A percentile compares a stretch with the other conserved stretches of the same genome.
Evolutionary conservation across 2,888 invertebrate species (phyloP).

Genomic region (Chalcis sispes): DNA sequence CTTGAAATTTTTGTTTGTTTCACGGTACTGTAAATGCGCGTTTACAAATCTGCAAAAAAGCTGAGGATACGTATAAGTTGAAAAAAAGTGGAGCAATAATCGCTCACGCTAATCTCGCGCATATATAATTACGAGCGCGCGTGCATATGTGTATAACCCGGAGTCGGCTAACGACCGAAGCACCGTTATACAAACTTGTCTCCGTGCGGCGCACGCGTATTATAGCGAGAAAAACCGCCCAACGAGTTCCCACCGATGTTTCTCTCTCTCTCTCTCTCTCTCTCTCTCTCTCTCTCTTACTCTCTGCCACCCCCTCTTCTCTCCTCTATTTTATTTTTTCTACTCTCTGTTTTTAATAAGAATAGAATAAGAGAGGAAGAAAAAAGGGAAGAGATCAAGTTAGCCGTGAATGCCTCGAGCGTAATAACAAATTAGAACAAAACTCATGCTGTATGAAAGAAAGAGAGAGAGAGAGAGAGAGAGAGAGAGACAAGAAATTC

Average conservation of each 20-base stretch:
- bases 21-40: too few species aligned
- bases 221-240: slow-evolving; percentile 13
- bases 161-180: slow-evolving; percentile 13
- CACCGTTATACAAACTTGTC: slow-evolving; percentile 49
- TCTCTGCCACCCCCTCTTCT: not conserved
- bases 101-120: slow-evolving; percentile 42
- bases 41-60: not conserved
- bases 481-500: not conserved
- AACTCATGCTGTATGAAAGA: too few species aligned
- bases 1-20: not conserved
- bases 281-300: not conserved
- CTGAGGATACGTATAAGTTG: not conserved
- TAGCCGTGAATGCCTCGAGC: too few species aligned
- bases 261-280: not conserved
- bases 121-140: slow-evolving; percentile 40
- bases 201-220: slow-evolving; percentile 15
- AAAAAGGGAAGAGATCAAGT: not conserved
- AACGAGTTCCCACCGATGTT: slow-evolving; percentile 21
- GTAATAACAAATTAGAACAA: too few species aligned
- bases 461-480: not conserved
- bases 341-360: not conserved
- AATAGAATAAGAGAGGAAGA: not conserved
- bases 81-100: slow-evolving; percentile 21
- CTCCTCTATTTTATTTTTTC: not conserved
- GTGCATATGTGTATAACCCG: not conserved